Conservation (phyloP, 2,797 vertebrate species). For the Sparidentex hasta region DNA sequence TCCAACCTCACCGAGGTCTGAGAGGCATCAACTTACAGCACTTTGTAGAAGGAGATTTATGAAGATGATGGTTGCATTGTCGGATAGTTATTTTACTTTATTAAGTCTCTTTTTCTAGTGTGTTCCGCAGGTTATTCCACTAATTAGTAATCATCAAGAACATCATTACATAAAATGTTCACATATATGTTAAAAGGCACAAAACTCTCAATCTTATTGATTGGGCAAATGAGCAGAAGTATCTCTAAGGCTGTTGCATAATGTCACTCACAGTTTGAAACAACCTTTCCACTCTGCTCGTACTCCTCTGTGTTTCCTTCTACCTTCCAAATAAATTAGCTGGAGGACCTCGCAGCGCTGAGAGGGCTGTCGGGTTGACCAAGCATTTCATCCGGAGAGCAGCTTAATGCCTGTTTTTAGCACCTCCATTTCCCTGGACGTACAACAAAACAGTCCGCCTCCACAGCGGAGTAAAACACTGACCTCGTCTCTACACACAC, state of each 20-base stretch:
- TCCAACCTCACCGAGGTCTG: too few relatives aligned
- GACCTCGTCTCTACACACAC: conserved; percentile 58
- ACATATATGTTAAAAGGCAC: background rate
- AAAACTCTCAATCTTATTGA: background rate
- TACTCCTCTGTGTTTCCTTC: background rate
- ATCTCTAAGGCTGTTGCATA: too few relatives aligned
- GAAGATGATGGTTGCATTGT: too few relatives aligned
- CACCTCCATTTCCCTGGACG: conserved; percentile 26
- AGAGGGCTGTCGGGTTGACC: conserved; percentile 18
- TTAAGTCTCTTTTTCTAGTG: too few relatives aligned
- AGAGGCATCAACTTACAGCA: too few relatives aligned
- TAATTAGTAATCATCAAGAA: too few relatives aligned
- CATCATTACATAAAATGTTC: background rate
- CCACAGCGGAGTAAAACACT: conserved; percentile 58
- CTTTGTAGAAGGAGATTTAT: too few relatives aligned
- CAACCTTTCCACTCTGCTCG: background rate
- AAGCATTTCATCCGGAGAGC: conserved; percentile 30
- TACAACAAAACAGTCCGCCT: conserved; percentile 45
- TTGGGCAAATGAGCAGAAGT: background rate
- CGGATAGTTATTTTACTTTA: too few relatives aligned
- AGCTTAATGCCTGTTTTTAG: conserved; percentile 40
- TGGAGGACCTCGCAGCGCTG: background rate
- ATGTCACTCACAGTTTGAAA: too few relatives aligned
- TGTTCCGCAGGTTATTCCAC: too few relatives aligned
- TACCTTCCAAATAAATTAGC: background rate